Percentiles rank a stretch among this genome's conserved stretches.
phyloP scores from a whole-genome alignment of 1,140 invertebrate species.

The Drosophila malerkotliana region DNA sequence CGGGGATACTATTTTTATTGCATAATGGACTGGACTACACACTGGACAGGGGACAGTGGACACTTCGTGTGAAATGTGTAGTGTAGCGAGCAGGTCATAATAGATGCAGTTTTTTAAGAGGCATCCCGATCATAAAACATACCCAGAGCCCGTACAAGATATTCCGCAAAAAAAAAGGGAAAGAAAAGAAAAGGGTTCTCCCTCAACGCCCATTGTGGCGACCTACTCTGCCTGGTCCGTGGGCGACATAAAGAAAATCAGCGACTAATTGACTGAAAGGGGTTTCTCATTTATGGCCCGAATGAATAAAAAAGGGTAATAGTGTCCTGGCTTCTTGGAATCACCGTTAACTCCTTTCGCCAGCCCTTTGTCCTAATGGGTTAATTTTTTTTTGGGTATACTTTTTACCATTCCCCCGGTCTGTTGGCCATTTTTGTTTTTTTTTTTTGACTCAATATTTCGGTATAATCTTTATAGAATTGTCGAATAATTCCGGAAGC shows the following conservation, averaged over 20 bases:
- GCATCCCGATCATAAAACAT: conserved; percentile 8
- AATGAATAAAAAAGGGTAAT: conserved; percentile 4
- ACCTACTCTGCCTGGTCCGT: conserved; percentile 20
- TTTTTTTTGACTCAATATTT: background rate
- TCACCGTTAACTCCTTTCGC: conserved; percentile 43
- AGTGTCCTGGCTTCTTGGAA: conserved; percentile 23
- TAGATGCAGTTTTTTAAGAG: conserved; percentile 32
- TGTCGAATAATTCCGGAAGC: background rate
- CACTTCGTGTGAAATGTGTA: conserved; percentile 35
- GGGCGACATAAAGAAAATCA: conserved; percentile 66
- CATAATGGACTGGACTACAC: conserved; percentile 53
- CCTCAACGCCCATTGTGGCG: conserved; percentile 43
- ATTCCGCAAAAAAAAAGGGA: background rate
- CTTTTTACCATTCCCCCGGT: background rate
- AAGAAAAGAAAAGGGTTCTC: conserved; percentile 50
- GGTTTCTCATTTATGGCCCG: conserved; percentile 42
- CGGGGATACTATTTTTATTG: conserved; percentile 60
- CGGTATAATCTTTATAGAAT: background rate
- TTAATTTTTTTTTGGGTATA: conserved; percentile 7
- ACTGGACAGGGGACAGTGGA: too few species aligned
- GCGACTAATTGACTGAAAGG: conserved; percentile 81
- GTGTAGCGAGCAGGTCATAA: conserved; percentile 1
- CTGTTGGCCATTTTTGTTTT: background rate
- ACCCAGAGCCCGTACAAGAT: background rate
- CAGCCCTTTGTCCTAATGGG: conserved; percentile 40